A percentile compares a stretch with the other conserved stretches of the same genome.
phyloP scores from a whole-genome alignment of 2,113 vertebrate genomes.

The Gallinago paraguaiae region DNA sequence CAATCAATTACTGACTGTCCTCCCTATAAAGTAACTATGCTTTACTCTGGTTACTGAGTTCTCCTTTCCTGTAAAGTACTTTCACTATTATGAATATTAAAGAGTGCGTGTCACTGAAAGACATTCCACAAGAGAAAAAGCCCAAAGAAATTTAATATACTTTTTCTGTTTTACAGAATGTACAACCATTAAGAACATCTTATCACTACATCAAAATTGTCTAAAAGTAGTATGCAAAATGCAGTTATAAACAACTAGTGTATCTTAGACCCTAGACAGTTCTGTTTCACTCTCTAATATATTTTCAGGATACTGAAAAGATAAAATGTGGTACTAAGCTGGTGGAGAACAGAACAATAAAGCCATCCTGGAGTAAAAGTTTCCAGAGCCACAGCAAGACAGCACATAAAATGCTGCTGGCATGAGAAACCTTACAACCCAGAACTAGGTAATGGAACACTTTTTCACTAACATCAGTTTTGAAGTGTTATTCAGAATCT shows the following conservation, averaged over 20 bases:
- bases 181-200: not conserved
- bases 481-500: not conserved
- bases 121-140: not conserved
- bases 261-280: not conserved
- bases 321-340: not conserved
- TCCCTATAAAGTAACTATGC: not conserved
- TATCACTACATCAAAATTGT: not conserved
- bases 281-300: not conserved
- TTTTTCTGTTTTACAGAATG: not conserved
- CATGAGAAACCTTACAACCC: not conserved
- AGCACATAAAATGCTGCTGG: not conserved
- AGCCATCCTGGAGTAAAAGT: not conserved
- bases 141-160: not conserved
- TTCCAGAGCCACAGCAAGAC: not conserved
- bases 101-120: not conserved
- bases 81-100: not conserved
- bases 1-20: not conserved
- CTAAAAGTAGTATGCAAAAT: not conserved
- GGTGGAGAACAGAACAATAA: not conserved
- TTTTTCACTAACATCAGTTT: not conserved
- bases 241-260: not conserved
- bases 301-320: not conserved
- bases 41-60: not conserved
- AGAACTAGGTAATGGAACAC: not conserved
- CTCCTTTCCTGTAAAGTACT: not conserved